Percentiles rank a stretch among this genome's conserved stretches.
Evolutionary conservation across 2,888 invertebrate genomes (phyloP).

Genomic region (Meiosimyza platycephala): DNA sequence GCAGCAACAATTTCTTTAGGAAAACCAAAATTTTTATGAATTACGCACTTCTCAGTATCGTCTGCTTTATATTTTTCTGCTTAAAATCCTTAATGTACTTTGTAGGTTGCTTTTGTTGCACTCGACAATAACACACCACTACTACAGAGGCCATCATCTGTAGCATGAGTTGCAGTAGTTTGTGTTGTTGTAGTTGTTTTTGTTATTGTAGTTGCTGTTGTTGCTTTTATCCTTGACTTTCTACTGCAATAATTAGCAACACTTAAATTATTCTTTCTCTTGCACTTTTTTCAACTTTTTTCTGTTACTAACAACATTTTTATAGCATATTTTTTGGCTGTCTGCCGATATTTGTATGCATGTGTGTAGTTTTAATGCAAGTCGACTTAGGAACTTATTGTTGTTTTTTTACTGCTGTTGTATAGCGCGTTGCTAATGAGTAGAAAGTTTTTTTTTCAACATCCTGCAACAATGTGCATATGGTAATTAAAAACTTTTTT

Average conservation of each 20-base stretch:
- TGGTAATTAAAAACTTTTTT: background rate
- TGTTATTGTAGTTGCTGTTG: no score
- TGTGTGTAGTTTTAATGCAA: background rate
- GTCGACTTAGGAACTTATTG: constrained; percentile 16
- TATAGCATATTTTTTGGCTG: constrained; percentile 15
- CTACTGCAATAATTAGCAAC: background rate
- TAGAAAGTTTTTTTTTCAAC: background rate
- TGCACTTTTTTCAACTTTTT: constrained; percentile 1
- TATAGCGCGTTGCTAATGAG: constrained; percentile 12
- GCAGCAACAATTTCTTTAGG: no score
- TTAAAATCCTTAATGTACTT: no score
- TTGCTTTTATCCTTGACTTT: background rate
- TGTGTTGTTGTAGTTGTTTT: no score
- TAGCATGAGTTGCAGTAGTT: no score
- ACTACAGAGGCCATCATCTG: no score
- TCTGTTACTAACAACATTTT: background rate
- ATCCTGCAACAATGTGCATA: background rate
- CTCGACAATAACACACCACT: no score
- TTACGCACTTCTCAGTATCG: no score
- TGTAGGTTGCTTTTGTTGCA: no score
- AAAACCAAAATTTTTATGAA: no score
- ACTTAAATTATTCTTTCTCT: constrained; percentile 6
- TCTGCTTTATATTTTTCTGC: no score
- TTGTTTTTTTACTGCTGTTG: constrained; percentile 2
- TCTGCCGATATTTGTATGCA: background rate